A percentile compares a stretch with the other conserved stretches of the same genome.
phyloP scores from a whole-genome alignment of 2,113 vertebrate genomes.

The Ameiurus melas region DNA sequence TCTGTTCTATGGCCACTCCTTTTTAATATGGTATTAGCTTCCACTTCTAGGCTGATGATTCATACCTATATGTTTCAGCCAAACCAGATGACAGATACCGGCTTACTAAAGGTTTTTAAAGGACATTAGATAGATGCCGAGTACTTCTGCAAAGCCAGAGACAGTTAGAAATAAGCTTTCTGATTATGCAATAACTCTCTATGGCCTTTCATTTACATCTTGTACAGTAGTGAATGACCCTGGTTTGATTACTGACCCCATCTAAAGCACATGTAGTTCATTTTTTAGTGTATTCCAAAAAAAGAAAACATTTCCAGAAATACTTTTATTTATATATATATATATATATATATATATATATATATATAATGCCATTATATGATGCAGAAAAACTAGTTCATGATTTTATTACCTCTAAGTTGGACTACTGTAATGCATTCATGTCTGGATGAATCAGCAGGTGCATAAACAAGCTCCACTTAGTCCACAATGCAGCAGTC shows the following conservation, averaged over 20 bases:
- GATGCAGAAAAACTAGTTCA: not conserved
- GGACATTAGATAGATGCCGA: not conserved
- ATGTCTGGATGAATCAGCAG: slow-evolving; percentile 5
- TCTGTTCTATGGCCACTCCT: not conserved
- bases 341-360: not conserved
- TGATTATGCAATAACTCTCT: not conserved
- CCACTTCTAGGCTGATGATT: not conserved
- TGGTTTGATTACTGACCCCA: slow-evolving; percentile 7
- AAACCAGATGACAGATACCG: not conserved
- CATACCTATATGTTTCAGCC: not conserved
- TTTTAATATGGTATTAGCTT: not conserved
- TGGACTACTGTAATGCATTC: not conserved
- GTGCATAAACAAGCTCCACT: slow-evolving; percentile 1
- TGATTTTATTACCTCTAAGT: not conserved
- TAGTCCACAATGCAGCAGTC: not conserved
- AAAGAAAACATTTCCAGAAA: too few species aligned
- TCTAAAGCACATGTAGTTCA: not conserved
- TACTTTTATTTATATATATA: not conserved
- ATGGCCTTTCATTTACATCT: not conserved
- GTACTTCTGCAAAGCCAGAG: not conserved
- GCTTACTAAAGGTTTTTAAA: not conserved
- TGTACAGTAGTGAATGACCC: not conserved
- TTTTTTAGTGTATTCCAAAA: too few species aligned
- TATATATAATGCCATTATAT: not conserved
- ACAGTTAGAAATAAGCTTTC: not conserved